Base-by-base conservation (phyloP, 2,113 vertebrate species). In the Brevimyrus niger region DNA sequence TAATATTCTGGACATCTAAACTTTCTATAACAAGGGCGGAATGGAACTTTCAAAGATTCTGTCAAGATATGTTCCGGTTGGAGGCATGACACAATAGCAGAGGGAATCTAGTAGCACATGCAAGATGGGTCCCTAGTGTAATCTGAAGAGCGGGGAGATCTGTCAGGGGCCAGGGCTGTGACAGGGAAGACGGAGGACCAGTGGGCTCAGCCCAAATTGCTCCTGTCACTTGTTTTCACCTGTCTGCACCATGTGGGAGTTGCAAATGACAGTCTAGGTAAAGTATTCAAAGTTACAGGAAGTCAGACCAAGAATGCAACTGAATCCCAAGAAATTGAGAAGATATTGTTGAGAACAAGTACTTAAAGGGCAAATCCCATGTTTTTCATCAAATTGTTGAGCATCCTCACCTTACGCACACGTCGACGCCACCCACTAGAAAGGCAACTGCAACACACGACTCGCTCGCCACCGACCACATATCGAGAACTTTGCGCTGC, bases 21-120 rank as follows among this genome's bases (percentile, higher is more conserved):
- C 90, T 88, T 90, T 85, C 87, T 88, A 69, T 90, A 88, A 90
- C 87, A 88, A 88, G 82, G 86, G 87, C 50, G 50, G 31, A 87
- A 89, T 88, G 53, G 76, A 90, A 88, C 76, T 90, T 90, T 90
- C 87, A 90, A 55, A 90, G 58, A 88, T 86, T 90, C 89, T 90
- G 89, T 90, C 89, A 90, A 87, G 89, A 87, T 69, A 89, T 89
- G 85, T 89, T 89, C 89, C 27, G 86, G 61, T 89, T 89, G 84
- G 58, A 86, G 89, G 42, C 53, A 55, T 89, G 89, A 90, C 86
- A 87, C 87, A 61, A 51, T 88, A 87, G 65, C 27, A 90, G 51
- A 76, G 87, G 87, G 86, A 83, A 82, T 51, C 38, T 88, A 53
- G 87, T 69, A 88, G 87, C 82, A 69, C 50, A 87, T 31, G 65